Base-by-base conservation (phyloP, 2,888 invertebrate species). In the Erebia ligea region DNA sequence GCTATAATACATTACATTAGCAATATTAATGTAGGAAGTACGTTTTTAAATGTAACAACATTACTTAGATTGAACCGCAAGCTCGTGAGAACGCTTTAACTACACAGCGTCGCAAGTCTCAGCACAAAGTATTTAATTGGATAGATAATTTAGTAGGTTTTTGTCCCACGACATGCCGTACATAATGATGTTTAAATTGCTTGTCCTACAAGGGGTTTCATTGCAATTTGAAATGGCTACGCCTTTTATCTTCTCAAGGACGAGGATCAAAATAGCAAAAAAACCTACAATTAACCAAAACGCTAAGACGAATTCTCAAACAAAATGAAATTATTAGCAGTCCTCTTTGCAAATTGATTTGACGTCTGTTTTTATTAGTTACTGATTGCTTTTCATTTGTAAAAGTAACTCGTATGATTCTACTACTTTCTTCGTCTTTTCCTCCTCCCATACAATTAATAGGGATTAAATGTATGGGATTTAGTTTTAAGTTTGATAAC, bases 101-200 rank as follows among this genome's bases (percentile, higher is more conserved):
- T 50, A 56, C 72, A 66, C 42, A 68, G 34, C 45, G 54, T 67
- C 56, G 50, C 69, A n/a, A 73, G 69, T 61, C 62, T 69, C 67
- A 73, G 75, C 70, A 66, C 73, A 73, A 72, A 77, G 80, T 77
- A 77, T 77, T 77, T 84, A 82, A 82, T 86, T 83, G 80, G 76
- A 72, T 42, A 75, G 75, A 79, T 71, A 70, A 69, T 74, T 78
- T 77, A 72, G 76, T 75, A 76, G 69, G 73, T 76, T 75, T 62
- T 68, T 77, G 76, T 81, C 86, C 79, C 85, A 85, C 83, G 84
- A 80, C 78, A 80, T 76, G 78, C 72, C 83, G 84, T 78, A 85
- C 87, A 77, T 79, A 88, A 88, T 89, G 85, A 84, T 79, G 76
- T 81, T 81, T 82, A 81, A 86, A 84, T 80, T 79, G 78, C 78